Conservation (phyloP, 1,140 invertebrate genomes). For the Eupristina koningsbergeri region DNA sequence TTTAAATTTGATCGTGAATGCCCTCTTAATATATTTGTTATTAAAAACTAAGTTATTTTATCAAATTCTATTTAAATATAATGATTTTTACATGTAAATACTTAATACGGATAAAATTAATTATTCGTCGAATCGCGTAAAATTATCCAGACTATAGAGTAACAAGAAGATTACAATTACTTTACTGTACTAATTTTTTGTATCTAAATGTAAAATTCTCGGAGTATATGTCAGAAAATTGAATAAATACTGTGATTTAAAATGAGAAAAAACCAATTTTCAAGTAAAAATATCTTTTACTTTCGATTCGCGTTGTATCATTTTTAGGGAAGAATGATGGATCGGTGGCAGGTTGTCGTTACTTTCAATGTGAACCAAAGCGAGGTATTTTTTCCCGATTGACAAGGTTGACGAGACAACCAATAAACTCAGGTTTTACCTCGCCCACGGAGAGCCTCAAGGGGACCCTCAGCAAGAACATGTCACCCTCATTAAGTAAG, state of each 20-base stretch:
- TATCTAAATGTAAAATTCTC: too few relatives aligned
- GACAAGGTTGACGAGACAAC: constrained; percentile 86
- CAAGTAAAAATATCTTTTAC: neutral
- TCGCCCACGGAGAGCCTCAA: constrained; percentile 62
- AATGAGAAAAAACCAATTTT: too few relatives aligned
- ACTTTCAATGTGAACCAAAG: constrained; percentile 95
- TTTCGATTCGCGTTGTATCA: neutral
- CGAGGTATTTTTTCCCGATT: constrained; percentile 94
- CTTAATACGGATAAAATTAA: too few relatives aligned
- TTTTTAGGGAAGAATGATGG: constrained; percentile 95
- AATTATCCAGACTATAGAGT: too few relatives aligned
- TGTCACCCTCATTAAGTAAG: constrained; percentile 71
- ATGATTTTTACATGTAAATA: too few relatives aligned
- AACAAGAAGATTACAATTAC: too few relatives aligned
- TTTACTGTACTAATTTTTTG: too few relatives aligned
- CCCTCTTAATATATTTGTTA: too few relatives aligned
- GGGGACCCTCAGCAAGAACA: constrained; percentile 62
- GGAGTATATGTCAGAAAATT: neutral
- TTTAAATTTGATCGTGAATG: too few relatives aligned
- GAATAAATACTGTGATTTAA: neutral
- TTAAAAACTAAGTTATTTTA: too few relatives aligned
- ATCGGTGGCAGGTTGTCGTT: constrained; percentile 90
- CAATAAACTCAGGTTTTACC: constrained; percentile 71
- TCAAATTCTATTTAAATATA: too few relatives aligned
- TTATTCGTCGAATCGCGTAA: too few relatives aligned